Base-by-base conservation (phyloP, 2,888 invertebrate species). In the Mythimna pallens region DNA sequence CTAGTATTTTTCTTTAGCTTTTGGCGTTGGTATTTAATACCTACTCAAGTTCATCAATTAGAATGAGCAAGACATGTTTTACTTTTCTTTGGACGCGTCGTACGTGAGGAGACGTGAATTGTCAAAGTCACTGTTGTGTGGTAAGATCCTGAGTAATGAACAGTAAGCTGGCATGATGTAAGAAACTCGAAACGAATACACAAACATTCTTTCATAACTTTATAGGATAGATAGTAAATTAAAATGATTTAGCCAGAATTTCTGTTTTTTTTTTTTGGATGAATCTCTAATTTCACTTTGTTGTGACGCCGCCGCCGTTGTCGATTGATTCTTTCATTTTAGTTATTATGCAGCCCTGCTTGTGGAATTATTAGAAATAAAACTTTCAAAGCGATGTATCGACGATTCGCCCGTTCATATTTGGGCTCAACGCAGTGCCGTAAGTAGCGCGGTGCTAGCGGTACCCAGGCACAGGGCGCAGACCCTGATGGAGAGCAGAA, bases 61-160 rank as follows among this genome's bases (percentile, higher is more conserved):
- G 75, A 59, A 74, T 81, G 40, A 71, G 50, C 62, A 43, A 63
- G 68, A 68, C 70, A 68, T 47, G 62, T 69, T 68, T 57, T 57
- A 7, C 59, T 65, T 75, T 66, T 78, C 47, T 66, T 74, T 67
- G 58, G 74, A 74, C 52, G 25, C 12, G 9, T 20, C 8, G 65
- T 20, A 52, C 47, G 47, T 47, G 47, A 47, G 47, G 54, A n/a
- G 10, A 66, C 77, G 68, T 77, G 80, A 59, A 55, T 25, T 34
- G 59, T 47, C 65, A 7, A 47, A 20, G 47, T 20, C 20, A 20
- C 14, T 25, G 59, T 82, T 67, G 78, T 74, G 30, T 52, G 9
- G 7, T 52, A 7, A 14, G 14, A 76, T 66, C 55, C 43, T 81
- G 82, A 81, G 30, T 65, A 71, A 81, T 82, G 74, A 70, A 70